Base-by-base conservation (phyloP, 2,888 invertebrate species). In the Netelia fuscicornis region DNA sequence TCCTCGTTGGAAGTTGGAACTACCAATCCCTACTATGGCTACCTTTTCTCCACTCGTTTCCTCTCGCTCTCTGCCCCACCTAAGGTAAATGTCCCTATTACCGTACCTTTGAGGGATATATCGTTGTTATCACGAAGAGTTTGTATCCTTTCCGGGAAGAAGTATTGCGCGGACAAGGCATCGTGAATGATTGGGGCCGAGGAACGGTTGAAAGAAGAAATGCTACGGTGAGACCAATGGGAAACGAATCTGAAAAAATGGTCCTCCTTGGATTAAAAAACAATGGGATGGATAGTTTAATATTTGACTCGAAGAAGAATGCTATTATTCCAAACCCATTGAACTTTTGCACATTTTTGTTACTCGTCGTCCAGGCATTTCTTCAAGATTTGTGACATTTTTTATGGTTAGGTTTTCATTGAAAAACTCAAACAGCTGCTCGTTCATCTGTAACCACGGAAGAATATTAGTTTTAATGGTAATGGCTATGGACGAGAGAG, bases 51-150 rank as follows among this genome's bases (percentile, higher is more conserved):
- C 11, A 52, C 23, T 70, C 30, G 54, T n/a, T 56, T 37, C 17
- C 25, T 62, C 60, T 62, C 13, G 20, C 60, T 62, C 60, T 62
- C 60, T 56, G 42, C 64, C 78, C 54, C 62, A 62, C 70, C 70
- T 64, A 58, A 60, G 60, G 70, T 62, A 62, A 79, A 79, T 52
- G 60, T 52, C 58, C 78, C 60, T 62, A 20, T 70, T 30, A 54
- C 70, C 37, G 37, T 62, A 79, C 20, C 20, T 62, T 62, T 62
- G 60, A 52, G 30, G 42, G 11, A 30, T n/a, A 20, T 48, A 52
- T 25, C 17, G 20, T 54, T 11, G 2, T 25, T 54, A 13, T 54
- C 13, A 71, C 9, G 20, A 56, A 17, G 56, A 56, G 20, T 56
- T 56, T 56, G n/a, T 58, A 58, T 58, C 20, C 3, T 48, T 48